A percentile compares a stretch with the other conserved stretches of the same genome.
These are phyloP conservation scores for Plusia festucae DNA, from an alignment of 2,888 invertebrate genomes.

Conservation along the genomic window DNA sequence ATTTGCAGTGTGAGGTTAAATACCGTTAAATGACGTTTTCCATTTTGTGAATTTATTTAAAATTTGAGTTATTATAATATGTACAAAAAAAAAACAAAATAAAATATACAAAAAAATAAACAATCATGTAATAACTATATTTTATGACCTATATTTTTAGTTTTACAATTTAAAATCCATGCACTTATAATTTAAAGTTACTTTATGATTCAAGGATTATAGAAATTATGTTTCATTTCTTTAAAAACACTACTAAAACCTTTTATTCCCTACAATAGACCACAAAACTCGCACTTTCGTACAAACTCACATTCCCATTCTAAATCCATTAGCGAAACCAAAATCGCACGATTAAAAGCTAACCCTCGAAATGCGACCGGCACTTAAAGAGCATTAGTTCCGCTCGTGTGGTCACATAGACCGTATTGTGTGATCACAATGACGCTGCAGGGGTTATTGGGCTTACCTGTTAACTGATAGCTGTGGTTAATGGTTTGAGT, in stretches of 20 bases:
- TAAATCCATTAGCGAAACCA: constrained; percentile 70
- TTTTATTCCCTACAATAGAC: too few species aligned
- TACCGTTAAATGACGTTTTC: constrained; percentile 33
- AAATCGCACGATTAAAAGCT: constrained; percentile 74
- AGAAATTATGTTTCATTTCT: too few species aligned
- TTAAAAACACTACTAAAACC: too few species aligned
- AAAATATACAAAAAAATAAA: too few species aligned
- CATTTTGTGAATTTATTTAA: constrained; percentile 44
- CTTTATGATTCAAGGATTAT: too few species aligned
- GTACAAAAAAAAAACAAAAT: too few species aligned
- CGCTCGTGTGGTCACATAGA: constrained; percentile 79
- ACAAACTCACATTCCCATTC: constrained; percentile 33
- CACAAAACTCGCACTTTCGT: not conserved
- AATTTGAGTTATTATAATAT: constrained; percentile 41
- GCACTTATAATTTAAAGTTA: too few species aligned
- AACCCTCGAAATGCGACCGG: constrained; percentile 71
- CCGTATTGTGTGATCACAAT: constrained; percentile 70
- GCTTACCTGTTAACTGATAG: constrained; percentile 69
- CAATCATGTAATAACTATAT: too few species aligned
- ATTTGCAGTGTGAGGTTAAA: constrained; percentile 35
- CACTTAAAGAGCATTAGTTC: constrained; percentile 80
- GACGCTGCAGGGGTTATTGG: constrained; percentile 60
- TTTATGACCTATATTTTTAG: not conserved
- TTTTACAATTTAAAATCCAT: not conserved
- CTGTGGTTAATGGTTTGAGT: constrained; percentile 54